phyloP scores from a whole-genome alignment of 2,797 vertebrate genomes.

The Semaprochilodus insignis region DNA sequence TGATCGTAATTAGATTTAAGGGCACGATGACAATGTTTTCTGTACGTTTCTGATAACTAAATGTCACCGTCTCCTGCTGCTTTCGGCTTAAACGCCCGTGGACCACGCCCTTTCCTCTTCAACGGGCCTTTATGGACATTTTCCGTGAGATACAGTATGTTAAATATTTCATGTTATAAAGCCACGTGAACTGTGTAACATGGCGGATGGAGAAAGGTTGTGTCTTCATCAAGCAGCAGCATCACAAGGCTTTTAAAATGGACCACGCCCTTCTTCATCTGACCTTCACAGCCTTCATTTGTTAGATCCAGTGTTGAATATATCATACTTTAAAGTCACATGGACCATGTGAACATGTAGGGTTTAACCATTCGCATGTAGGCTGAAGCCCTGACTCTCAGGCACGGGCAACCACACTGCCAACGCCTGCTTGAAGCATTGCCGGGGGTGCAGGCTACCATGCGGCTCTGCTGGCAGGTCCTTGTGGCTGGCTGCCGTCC shows the following conservation, averaged over 20 bases:
- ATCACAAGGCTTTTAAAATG: not conserved
- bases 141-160: not conserved
- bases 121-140: constrained; percentile 8
- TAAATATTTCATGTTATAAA: not conserved
- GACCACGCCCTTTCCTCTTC: constrained; percentile 18
- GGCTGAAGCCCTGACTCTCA: too few relatives aligned
- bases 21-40: constrained; percentile 54
- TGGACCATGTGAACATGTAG: too few relatives aligned
- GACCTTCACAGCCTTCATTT: not conserved
- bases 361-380: too few relatives aligned
- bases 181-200: not conserved
- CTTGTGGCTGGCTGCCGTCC: too few relatives aligned
- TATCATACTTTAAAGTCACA: too few relatives aligned
- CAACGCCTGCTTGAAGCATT: too few relatives aligned
- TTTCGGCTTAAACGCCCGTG: not conserved
- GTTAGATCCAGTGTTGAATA: not conserved
- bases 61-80: constrained; percentile 55
- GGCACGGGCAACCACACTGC: too few relatives aligned
- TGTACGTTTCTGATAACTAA: constrained; percentile 51
- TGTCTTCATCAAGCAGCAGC: too few relatives aligned
- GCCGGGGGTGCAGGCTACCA: too few relatives aligned
- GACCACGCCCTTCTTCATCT: constrained; percentile 27
- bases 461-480: too few relatives aligned
- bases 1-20: constrained; percentile 59
- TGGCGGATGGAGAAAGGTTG: too few relatives aligned